These are phyloP conservation scores for Tursiops truncatus DNA, from an alignment of 2,113 vertebrate species.

Conservation along the genomic window DNA sequence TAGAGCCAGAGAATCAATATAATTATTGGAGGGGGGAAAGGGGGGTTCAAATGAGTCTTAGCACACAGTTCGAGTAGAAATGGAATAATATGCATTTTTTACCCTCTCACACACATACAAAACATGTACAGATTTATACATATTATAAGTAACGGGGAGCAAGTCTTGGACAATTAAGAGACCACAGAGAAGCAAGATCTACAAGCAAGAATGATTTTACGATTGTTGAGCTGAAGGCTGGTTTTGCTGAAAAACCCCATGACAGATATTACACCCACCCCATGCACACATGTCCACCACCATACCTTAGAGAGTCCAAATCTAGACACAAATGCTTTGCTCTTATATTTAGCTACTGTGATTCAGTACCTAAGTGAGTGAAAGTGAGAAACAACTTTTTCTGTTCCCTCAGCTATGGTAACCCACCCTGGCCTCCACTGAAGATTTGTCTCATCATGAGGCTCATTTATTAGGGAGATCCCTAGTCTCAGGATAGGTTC, in stretches of 20 bases:
- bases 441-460: constrained; percentile 30
- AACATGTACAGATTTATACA: not conserved
- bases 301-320: not conserved
- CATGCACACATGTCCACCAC: not conserved
- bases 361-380: not conserved
- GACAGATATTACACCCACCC: not conserved
- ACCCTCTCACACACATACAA: not conserved
- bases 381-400: constrained; percentile 14
- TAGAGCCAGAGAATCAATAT: constrained; percentile 1
- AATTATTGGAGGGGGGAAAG: constrained; percentile 38
- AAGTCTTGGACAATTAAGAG: not conserved
- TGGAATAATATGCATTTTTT: constrained; percentile 42
- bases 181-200: constrained; percentile 20
- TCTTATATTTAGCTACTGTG: constrained; percentile 26
- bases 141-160: not conserved
- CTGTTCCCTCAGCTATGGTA: not conserved
- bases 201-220: constrained; percentile 34
- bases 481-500: not conserved
- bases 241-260: not conserved
- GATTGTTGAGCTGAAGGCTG: not conserved
- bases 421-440: not conserved
- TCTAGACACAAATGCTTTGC: not conserved
- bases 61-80: constrained; percentile 8
- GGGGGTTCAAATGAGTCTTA: constrained; percentile 39
- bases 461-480: constrained; percentile 1